A percentile compares a stretch with the other conserved stretches of the same genome.
These are phyloP conservation scores for Laupala kohalensis DNA, from an alignment of 1,140 invertebrate species.

Conservation along the genomic window DNA sequence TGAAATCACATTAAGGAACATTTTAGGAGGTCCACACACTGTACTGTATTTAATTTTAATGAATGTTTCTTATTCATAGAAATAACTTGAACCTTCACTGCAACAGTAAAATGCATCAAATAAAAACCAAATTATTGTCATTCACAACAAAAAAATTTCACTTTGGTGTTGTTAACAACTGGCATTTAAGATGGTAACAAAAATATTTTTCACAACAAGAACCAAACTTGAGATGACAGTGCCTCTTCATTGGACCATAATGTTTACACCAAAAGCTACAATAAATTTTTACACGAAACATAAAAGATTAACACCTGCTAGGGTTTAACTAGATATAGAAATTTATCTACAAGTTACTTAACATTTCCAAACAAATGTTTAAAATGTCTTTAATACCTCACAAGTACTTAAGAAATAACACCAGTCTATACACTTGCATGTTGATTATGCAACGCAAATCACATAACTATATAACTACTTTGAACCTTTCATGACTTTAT, in stretches of 20 bases:
- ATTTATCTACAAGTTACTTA: conserved; percentile 2
- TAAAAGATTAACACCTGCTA: conserved; percentile 4
- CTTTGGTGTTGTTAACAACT: background rate
- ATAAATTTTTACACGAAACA: conserved; percentile 4
- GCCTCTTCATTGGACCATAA: background rate
- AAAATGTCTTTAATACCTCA: conserved; percentile 1
- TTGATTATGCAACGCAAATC: conserved; percentile 4
- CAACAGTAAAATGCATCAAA: conserved; percentile 3
- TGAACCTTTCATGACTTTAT: background rate
- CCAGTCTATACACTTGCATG: conserved; percentile 6
- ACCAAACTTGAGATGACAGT: background rate
- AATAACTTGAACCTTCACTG: background rate
- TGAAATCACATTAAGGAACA: background rate
- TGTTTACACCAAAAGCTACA: background rate
- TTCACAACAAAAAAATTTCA: background rate
- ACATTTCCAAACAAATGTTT: conserved; percentile 4
- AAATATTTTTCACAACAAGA: background rate
- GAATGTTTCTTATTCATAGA: background rate
- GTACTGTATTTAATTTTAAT: background rate
- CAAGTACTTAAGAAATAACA: background rate
- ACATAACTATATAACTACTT: background rate
- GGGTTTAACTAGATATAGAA: conserved; percentile 4
- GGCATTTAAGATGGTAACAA: background rate
- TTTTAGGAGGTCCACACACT: background rate
- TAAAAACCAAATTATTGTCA: conserved; percentile 11